A percentile compares a stretch with the other conserved stretches of the same genome.
Evolutionary conservation across 2,888 invertebrate genomes (phyloP).

Genomic region (Serripes groenlandicus): DNA sequence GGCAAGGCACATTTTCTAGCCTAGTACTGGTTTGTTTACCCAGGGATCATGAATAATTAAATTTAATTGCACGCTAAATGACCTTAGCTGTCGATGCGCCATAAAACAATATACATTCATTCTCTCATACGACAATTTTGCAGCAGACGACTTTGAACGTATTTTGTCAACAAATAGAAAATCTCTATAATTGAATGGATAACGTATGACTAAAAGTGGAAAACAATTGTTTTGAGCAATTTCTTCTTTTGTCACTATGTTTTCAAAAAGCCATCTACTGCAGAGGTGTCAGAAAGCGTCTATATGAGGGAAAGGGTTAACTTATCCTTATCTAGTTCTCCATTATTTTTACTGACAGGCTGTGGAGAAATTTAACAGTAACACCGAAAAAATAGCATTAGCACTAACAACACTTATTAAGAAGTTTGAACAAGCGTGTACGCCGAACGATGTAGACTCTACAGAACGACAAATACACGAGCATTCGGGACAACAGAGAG

Average conservation of each 20-base stretch:
- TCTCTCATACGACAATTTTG: too few species aligned
- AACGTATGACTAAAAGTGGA: background rate
- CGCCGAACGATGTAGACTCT: conserved; percentile 97
- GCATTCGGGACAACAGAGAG: conserved; percentile 86
- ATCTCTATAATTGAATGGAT: background rate
- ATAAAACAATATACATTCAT: too few species aligned
- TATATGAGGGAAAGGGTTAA: background rate
- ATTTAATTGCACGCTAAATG: too few species aligned
- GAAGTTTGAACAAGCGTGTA: conserved; percentile 95
- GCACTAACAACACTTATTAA: conserved; percentile 95
- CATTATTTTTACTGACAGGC: conserved; percentile 89
- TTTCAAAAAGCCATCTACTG: background rate
- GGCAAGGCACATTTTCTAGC: too few species aligned
- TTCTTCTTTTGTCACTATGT: background rate
- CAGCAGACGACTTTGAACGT: too few species aligned
- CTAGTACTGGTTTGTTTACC: too few species aligned
- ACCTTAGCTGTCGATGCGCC: too few species aligned
- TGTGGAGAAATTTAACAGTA: conserved; percentile 96
- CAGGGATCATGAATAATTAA: too few species aligned
- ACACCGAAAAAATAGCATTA: conserved; percentile 95
- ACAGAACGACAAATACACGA: conserved; percentile 95
- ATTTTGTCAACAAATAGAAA: too few species aligned
- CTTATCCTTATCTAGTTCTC: background rate
- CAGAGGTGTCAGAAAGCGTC: background rate
- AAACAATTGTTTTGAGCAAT: background rate